Evolutionary conservation across 2,113 vertebrate species (phyloP), one percentile per base, ranked within the genome.

Genomic region (Nyctibius bracteatus): DNA sequence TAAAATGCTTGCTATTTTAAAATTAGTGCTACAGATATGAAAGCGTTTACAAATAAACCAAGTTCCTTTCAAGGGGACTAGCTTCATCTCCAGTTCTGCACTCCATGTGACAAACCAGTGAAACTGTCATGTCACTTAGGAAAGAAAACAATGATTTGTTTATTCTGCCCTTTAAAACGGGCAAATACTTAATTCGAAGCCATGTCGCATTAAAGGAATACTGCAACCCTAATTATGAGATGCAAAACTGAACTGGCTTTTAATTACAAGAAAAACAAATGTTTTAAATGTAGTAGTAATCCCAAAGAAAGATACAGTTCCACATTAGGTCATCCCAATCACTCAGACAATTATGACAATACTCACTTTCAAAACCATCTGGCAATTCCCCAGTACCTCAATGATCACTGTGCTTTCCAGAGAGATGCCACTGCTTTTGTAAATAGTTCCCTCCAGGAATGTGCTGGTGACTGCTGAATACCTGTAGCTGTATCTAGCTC

Each of bases 351-450:
- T 57, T 84, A 57, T 43, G 66, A 70, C 44, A 52, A 88, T 63
- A 97, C 98, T 96, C 72, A 99, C 99, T 98, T 97, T 94, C 97
- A 99, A 98, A 92, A 97, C 96, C 80, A 98, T 93, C 47, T 97
- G 98, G 96, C 99, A 99, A 12, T 96, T 98, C 61, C 98, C 98
- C 72, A 99, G 19, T 14, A 97, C 96, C 7, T 98, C 97, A 10
- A 99, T 96, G 65, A 98, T 95, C 72, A 98, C 98, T 75, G 98
- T 96, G 74, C 98, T 98, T 92, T 99, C 98, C 74, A 99, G 91
- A 65, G 98, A 96, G 49, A 99, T 88, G 57, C 98, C 98, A 51
- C 98, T 98, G 62, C 96, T 96, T 63, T 98, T 98, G 51, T 68
- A 71, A 22, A 14, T 93, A 9, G 93, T 93, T 67, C 97, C 98